Evolutionary conservation across 2,797 vertebrate genomes (phyloP).

Genomic region (Nyctibius grandis): DNA sequence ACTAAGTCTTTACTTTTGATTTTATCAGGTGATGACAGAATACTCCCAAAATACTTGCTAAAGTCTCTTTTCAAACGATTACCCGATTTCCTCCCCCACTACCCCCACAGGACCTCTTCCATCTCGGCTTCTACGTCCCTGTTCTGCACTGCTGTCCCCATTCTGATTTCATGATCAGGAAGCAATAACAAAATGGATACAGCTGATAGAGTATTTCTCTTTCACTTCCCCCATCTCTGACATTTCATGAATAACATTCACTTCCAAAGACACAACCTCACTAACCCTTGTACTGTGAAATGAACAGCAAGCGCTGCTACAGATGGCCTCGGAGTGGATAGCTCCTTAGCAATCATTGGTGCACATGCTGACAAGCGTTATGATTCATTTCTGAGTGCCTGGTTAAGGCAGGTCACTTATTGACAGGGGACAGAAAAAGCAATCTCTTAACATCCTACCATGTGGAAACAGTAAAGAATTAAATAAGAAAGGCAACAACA

Average conservation of each 20-base stretch:
- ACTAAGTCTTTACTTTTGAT: background rate
- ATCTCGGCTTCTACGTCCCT: background rate
- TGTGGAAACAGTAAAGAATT: background rate
- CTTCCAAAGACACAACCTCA: background rate
- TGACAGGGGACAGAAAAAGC: conserved; percentile 9
- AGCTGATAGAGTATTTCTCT: background rate
- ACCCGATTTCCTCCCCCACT: background rate
- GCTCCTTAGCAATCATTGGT: background rate
- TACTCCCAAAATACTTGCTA: background rate
- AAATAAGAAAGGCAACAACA: background rate
- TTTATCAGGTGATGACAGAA: background rate
- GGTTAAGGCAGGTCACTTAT: conserved; percentile 32
- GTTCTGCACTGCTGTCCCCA: background rate
- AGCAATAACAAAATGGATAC: background rate
- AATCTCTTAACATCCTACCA: background rate
- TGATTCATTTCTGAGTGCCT: conserved; percentile 8
- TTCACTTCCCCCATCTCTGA: background rate
- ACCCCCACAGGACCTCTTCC: background rate
- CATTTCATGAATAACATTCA: background rate
- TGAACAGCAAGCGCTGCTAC: background rate
- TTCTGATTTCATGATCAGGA: background rate
- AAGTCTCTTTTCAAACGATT: background rate
- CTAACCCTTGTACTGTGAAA: background rate
- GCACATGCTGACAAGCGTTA: background rate
- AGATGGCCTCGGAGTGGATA: background rate